Conservation (phyloP, 2,113 vertebrate genomes). For the Corynorhinus townsendii region DNA sequence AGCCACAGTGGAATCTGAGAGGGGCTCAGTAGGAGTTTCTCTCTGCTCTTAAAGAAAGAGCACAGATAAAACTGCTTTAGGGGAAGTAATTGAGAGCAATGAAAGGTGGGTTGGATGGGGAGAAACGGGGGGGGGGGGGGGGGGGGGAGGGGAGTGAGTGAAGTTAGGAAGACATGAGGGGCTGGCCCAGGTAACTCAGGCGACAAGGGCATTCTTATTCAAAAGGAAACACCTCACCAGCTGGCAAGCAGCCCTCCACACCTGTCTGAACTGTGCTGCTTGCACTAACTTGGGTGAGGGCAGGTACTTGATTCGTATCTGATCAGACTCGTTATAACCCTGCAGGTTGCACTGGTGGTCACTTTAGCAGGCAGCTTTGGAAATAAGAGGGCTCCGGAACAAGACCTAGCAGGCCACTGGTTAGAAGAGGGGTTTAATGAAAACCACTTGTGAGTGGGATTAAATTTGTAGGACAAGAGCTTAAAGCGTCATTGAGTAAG, state of each 20-base stretch:
- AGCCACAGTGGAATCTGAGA: not conserved
- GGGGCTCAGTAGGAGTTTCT: not conserved
- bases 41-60: not conserved
- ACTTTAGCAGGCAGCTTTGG: not conserved
- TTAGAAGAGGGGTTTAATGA: not conserved
- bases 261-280: not conserved
- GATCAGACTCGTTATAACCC: not conserved
- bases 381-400: not conserved
- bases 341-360: not conserved
- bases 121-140: not conserved
- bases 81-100: not conserved
- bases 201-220: conserved; percentile 9
- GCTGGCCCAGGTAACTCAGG: not conserved
- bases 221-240: conserved; percentile 1
- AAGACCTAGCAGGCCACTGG: not conserved
- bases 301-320: not conserved
- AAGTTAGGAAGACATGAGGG: not conserved
- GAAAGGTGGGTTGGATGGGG: not conserved
- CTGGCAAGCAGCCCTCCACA: not conserved
- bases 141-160: not conserved
- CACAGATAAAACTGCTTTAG: not conserved
- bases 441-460: not conserved
- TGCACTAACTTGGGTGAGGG: not conserved
- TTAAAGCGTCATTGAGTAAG: not conserved
- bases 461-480: conserved; percentile 7